Evolutionary conservation across 2,888 invertebrate genomes (phyloP).

Genomic region (Petrolisthes cinctipes): DNA sequence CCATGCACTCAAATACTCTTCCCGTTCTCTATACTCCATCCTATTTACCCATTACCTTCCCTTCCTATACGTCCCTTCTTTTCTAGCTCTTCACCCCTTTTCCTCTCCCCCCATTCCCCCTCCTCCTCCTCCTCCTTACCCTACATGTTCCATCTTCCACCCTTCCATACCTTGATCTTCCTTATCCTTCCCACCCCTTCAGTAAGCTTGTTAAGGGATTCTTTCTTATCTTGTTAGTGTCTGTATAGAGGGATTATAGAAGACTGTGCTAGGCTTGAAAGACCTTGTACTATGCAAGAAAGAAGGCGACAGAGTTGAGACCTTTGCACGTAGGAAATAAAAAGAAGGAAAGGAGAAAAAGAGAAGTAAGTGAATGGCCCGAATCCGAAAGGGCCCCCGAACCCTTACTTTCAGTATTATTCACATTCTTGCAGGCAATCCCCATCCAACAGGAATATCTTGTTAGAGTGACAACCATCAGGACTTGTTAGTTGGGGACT

Average conservation of each 20-base stretch:
- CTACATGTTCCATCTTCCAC: background rate
- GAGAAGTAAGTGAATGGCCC: too few species aligned
- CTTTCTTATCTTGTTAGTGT: background rate
- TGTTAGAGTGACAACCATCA: too few species aligned
- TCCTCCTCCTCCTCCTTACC: background rate
- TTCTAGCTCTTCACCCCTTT: background rate
- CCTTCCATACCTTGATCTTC: background rate
- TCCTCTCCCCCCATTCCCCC: conserved; percentile 12
- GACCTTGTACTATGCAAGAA: too few species aligned
- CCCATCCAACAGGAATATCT: too few species aligned
- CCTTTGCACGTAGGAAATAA: too few species aligned
- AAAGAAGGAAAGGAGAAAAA: too few species aligned
- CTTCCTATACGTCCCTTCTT: background rate
- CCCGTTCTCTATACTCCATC: background rate
- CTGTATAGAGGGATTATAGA: background rate
- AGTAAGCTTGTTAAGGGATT: background rate
- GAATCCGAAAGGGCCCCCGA: too few species aligned
- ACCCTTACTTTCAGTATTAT: too few species aligned
- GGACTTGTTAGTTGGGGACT: too few species aligned
- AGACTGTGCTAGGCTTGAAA: too few species aligned
- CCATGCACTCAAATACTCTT: background rate
- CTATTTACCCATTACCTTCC: background rate
- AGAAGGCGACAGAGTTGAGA: too few species aligned
- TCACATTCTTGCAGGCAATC: too few species aligned
- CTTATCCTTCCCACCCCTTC: background rate